phyloP scores from a whole-genome alignment of 1,140 invertebrate genomes.

The Caenorhabditis tropicalis region DNA sequence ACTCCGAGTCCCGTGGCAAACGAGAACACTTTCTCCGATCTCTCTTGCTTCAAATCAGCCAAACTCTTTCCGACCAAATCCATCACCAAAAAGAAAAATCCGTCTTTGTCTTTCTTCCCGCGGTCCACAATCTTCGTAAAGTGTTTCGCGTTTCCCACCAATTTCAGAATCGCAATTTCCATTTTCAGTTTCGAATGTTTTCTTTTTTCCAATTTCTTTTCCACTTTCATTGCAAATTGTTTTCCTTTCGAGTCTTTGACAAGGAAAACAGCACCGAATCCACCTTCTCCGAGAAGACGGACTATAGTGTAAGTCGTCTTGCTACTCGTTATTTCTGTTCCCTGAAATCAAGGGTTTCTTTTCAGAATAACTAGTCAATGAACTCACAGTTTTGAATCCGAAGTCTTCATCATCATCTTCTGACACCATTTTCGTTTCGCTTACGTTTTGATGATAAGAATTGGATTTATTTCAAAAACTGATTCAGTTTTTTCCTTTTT shows the following conservation, averaged over 20 bases:
- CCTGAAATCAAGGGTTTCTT: too few relatives aligned
- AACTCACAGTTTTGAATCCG: too few relatives aligned
- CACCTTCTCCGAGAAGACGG: neutral
- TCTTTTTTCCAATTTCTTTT: conserved; percentile 47
- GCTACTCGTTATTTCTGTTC: neutral
- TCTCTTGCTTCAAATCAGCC: conserved; percentile 38
- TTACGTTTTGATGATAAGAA: too few relatives aligned
- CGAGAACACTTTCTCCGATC: conserved; percentile 2
- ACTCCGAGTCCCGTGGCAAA: conserved; percentile 35
- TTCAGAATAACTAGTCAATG: too few relatives aligned
- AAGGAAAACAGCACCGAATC: neutral
- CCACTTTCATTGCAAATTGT: conserved; percentile 52
- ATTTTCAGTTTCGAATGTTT: conserved; percentile 59
- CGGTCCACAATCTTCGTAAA: neutral
- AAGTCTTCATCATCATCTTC: too few relatives aligned
- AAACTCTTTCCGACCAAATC: conserved; percentile 46
- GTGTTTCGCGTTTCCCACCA: too few relatives aligned
- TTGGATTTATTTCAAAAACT: too few relatives aligned
- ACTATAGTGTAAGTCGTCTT: neutral
- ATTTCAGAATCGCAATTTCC: conserved; percentile 60
- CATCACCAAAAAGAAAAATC: conserved; percentile 44
- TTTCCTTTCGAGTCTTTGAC: conserved; percentile 3
- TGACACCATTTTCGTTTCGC: too few relatives aligned
- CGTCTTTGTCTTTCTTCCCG: neutral
- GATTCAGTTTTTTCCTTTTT: too few relatives aligned